Conservation (phyloP, 2,797 vertebrate genomes). For the Alfaro cultratus region DNA sequence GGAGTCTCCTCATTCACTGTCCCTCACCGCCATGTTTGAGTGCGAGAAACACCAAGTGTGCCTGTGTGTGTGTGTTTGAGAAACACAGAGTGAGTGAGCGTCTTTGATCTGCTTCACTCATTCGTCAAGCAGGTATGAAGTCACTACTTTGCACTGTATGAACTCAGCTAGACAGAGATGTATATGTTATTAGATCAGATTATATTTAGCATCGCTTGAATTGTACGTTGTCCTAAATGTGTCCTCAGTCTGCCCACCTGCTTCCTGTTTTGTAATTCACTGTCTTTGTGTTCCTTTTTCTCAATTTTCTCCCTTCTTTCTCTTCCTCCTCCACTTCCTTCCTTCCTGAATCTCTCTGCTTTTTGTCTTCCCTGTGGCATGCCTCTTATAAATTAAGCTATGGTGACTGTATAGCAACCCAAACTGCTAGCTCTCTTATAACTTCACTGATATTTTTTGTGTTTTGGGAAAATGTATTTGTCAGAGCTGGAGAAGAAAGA, state of each 20-base stretch:
- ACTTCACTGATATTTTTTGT: conserved; percentile 51
- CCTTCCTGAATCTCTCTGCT: conserved; percentile 29
- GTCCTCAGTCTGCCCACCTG: conserved; percentile 61
- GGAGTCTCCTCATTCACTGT: conserved; percentile 79
- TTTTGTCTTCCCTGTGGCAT: conserved; percentile 77
- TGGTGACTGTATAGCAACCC: conserved; percentile 25
- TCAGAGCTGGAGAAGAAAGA: conserved; percentile 18
- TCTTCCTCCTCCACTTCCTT: not conserved
- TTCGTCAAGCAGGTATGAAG: conserved; percentile 72
- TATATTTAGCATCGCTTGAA: conserved; percentile 17
- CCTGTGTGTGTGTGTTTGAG: conserved; percentile 9
- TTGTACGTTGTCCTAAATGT: conserved; percentile 36
- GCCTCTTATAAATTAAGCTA: conserved; percentile 59
- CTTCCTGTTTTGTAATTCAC: conserved; percentile 73
- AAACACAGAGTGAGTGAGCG: conserved; percentile 22
- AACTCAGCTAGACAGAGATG: conserved; percentile 52
- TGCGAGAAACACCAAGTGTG: conserved; percentile 21
- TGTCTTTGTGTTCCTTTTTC: conserved; percentile 65
- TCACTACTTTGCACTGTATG: conserved; percentile 41
- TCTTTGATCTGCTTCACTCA: conserved; percentile 74
- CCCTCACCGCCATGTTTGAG: conserved; percentile 60
- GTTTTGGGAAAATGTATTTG: conserved; percentile 8
- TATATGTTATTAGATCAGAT: conserved; percentile 46
- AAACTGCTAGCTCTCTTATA: conserved; percentile 40
- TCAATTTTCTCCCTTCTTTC: conserved; percentile 2